Conservation (phyloP, 2,797 vertebrate species). For the Pipistrellus nathusii region DNA sequence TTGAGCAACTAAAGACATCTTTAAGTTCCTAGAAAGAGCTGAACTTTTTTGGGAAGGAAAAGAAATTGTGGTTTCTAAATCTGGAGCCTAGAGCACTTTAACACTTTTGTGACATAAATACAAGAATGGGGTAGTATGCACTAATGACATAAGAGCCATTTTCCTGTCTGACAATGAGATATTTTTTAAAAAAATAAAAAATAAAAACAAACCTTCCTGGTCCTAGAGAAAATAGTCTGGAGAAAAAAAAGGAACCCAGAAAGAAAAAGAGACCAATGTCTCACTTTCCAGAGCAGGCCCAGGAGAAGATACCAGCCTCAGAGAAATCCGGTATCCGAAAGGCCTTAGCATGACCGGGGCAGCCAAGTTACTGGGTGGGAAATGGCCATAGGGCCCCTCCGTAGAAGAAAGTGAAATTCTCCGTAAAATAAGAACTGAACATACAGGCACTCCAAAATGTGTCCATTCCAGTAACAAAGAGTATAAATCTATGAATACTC, state of each 20-base stretch:
- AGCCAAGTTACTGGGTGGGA: background rate
- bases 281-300: background rate
- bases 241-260: background rate
- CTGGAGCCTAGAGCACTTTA: background rate
- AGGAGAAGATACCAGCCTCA: background rate
- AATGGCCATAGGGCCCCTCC: background rate
- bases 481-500: background rate
- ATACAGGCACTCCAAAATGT: background rate
- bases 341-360: background rate
- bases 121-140: background rate
- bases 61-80: conserved; percentile 17
- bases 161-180: background rate
- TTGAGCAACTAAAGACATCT: background rate
- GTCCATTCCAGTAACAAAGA: background rate
- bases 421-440: background rate
- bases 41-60: conserved; percentile 30
- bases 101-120: conserved; percentile 47
- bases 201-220: background rate
- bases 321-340: background rate
- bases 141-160: background rate
- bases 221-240: background rate
- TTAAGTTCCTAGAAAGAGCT: conserved; percentile 29
- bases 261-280: background rate
- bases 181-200: background rate
- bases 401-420: background rate